These are phyloP conservation scores for Bellardia pandia DNA, from an alignment of 2,888 invertebrate genomes.

Conservation along the genomic window DNA sequence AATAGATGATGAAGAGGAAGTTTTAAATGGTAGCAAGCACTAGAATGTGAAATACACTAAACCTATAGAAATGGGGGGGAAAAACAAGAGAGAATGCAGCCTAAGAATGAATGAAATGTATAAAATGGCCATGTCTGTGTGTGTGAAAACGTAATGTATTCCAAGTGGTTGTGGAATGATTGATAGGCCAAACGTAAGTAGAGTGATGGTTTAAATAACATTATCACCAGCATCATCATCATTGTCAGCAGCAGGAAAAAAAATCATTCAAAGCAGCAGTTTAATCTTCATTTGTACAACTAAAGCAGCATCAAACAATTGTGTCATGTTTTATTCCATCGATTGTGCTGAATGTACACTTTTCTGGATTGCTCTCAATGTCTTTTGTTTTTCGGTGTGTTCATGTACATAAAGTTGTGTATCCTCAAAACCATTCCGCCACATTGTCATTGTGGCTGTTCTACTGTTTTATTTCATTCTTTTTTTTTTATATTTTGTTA, in stretches of 20 bases:
- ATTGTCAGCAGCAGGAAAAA: background rate
- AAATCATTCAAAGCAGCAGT: constrained; percentile 26
- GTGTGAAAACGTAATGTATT: constrained; percentile 30
- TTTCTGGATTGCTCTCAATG: constrained; percentile 54
- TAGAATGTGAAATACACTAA: too few relatives aligned
- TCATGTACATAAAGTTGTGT: background rate
- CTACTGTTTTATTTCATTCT: background rate
- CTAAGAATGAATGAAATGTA: constrained; percentile 1
- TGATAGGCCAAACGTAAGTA: constrained; percentile 53
- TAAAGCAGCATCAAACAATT: constrained; percentile 63
- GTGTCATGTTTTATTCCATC: constrained; percentile 64
- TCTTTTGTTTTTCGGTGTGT: constrained; percentile 10
- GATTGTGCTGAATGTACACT: constrained; percentile 68
- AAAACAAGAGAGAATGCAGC: background rate
- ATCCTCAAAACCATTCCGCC: constrained; percentile 3
- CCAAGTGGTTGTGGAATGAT: constrained; percentile 57
- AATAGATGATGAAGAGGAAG: constrained; percentile 44
- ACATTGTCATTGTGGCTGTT: constrained; percentile 58
- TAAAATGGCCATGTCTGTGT: background rate
- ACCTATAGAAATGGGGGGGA: too few relatives aligned
- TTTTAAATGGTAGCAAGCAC: constrained; percentile 1
- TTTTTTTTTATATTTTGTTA: constrained; percentile 3
- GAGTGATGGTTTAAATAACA: constrained; percentile 60
- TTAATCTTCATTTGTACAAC: constrained; percentile 62
- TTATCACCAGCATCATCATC: constrained; percentile 31